Conservation (phyloP, 2,113 vertebrate species). For the Elephas maximus region DNA sequence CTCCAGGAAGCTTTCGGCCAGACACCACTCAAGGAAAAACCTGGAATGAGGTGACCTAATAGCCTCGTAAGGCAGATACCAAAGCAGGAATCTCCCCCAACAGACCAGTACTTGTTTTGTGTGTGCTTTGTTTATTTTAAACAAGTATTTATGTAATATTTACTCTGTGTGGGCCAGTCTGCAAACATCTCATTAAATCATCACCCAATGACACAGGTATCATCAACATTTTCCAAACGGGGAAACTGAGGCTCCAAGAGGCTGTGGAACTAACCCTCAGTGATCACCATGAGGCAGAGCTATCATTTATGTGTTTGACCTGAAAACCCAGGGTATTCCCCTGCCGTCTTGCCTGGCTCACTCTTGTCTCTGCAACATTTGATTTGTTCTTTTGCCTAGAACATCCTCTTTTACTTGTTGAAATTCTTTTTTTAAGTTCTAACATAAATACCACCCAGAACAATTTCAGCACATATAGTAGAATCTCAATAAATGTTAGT, state of each 20-base stretch:
- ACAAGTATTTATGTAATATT: background rate
- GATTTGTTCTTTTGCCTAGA: no score
- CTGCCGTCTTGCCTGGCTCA: background rate
- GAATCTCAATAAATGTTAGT: no score
- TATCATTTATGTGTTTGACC: background rate
- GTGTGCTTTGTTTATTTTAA: background rate
- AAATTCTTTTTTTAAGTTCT: no score
- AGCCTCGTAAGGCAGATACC: background rate
- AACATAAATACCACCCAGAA: no score
- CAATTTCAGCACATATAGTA: no score
- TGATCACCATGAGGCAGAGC: background rate
- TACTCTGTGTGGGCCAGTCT: background rate
- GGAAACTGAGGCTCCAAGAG: background rate
- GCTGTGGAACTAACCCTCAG: fast-evolving
- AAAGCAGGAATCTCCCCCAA: background rate
- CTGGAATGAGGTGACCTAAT: background rate
- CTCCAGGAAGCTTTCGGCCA: background rate
- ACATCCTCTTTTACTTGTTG: no score
- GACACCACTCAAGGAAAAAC: background rate
- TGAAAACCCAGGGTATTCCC: no score
- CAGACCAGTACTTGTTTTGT: background rate
- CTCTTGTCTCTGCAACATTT: background rate
- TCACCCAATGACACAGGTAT: background rate
- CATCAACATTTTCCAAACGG: background rate
- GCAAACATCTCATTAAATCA: background rate